Percentiles rank a stretch among this genome's conserved stretches.
phyloP scores from a whole-genome alignment of 2,888 invertebrate genomes.

The Beris morrisii region DNA sequence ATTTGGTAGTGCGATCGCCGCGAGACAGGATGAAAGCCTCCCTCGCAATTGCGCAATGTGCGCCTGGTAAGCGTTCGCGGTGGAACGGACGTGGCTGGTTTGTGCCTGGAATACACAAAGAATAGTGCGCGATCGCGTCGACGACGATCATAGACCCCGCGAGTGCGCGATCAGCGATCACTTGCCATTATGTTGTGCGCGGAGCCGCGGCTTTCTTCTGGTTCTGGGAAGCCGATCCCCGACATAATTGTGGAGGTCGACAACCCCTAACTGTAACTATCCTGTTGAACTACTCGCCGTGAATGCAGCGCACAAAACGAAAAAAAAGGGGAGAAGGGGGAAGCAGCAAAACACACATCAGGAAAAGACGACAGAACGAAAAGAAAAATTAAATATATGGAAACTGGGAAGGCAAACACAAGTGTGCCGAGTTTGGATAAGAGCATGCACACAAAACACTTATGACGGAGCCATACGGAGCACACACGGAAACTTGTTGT shows the following conservation, averaged over 20 bases:
- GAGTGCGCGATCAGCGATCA: conserved; percentile 9
- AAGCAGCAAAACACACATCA: not conserved
- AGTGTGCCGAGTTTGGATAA: conserved; percentile 15
- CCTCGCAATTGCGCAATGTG: conserved; percentile 1
- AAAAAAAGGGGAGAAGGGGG: conserved; percentile 19
- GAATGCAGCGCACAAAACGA: conserved; percentile 14
- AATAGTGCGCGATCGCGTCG: conserved; percentile 5
- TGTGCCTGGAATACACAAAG: conserved; percentile 24
- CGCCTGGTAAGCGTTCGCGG: not conserved
- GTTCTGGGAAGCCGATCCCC: conserved; percentile 28
- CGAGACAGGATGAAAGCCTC: conserved; percentile 19
- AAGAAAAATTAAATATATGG: conserved; percentile 9
- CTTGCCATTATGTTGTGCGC: conserved; percentile 25
- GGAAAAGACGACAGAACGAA: conserved; percentile 14
- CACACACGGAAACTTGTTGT: too few relatives aligned
- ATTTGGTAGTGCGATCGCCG: conserved; percentile 6
- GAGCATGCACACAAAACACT: not conserved
- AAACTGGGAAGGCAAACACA: conserved; percentile 12
- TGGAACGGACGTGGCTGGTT: conserved; percentile 13
- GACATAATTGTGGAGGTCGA: conserved; percentile 33
- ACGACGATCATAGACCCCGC: conserved; percentile 26
- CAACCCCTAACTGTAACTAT: conserved; percentile 35
- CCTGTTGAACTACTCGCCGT: conserved; percentile 15
- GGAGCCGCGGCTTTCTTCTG: conserved; percentile 13
- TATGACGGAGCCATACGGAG: too few relatives aligned